phyloP scores from a whole-genome alignment of 2,888 invertebrate genomes.

The Biston betularia region DNA sequence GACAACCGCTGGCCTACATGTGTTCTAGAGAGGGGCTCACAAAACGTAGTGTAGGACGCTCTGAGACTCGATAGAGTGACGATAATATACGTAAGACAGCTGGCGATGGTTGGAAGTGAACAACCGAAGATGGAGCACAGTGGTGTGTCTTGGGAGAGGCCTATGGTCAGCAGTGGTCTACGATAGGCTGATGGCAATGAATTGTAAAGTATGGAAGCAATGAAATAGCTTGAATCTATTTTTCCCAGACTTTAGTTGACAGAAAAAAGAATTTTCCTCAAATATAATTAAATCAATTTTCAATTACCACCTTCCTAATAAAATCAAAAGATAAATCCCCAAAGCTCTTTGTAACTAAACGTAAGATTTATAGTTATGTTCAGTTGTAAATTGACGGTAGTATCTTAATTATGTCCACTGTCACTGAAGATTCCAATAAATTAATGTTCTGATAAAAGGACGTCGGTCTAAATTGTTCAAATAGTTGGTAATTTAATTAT shows the following conservation, averaged over 20 bases:
- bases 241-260: not conserved
- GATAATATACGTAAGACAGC: too few species aligned
- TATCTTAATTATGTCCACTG: slow-evolving; percentile 31
- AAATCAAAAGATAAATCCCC: slow-evolving; percentile 22
- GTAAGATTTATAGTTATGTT: slow-evolving; percentile 28
- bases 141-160: too few species aligned
- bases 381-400: slow-evolving; percentile 19
- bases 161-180: too few species aligned
- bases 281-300: not conserved
- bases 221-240: not conserved
- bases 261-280: not conserved
- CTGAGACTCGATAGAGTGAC: too few species aligned
- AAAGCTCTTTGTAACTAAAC: slow-evolving; percentile 20
- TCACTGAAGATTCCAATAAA: slow-evolving; percentile 24
- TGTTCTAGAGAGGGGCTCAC: too few species aligned
- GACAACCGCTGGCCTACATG: too few species aligned
- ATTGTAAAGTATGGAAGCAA: too few species aligned
- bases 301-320: slow-evolving; percentile 22
- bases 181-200: too few species aligned
- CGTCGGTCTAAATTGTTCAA: slow-evolving; percentile 6
- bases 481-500: slow-evolving; percentile 19
- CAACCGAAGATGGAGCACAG: too few species aligned
- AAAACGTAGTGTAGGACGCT: too few species aligned
- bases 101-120: too few species aligned
- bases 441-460: slow-evolving; percentile 27